A percentile compares a stretch with the other conserved stretches of the same genome.
These are phyloP conservation scores for Drosophila multiciliata DNA, from an alignment of 2,888 invertebrate species.

Conservation along the genomic window DNA sequence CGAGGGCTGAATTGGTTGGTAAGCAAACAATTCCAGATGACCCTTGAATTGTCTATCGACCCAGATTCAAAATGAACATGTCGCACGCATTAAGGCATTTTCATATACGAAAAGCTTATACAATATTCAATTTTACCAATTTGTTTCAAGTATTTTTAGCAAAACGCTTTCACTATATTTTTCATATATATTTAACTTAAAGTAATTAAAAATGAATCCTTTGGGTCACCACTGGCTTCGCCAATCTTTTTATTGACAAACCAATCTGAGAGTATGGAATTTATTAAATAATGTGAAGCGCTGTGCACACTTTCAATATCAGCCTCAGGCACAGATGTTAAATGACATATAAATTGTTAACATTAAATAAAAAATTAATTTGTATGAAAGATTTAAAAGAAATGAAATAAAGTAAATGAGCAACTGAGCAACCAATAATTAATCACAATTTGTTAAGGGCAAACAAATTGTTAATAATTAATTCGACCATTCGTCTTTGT, in stretches of 20 bases:
- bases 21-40: slow-evolving; percentile 16
- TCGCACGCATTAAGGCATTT: neutral
- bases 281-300: too few species aligned
- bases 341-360: neutral
- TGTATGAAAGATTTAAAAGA: neutral
- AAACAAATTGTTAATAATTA: neutral
- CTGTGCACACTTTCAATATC: neutral
- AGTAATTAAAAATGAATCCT: too few species aligned
- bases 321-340: neutral
- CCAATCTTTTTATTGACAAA: too few species aligned
- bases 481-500: neutral
- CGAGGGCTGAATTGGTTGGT: slow-evolving; percentile 11
- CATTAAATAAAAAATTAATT: neutral
- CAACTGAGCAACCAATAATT: neutral
- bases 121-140: neutral
- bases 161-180: neutral
- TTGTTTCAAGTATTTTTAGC: neutral
- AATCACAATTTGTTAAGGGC: neutral
- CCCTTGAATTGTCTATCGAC: slow-evolving; percentile 19
- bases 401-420: neutral
- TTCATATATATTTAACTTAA: neutral
- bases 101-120: neutral
- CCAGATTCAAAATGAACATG: slow-evolving; percentile 1
- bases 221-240: too few species aligned
- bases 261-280: too few species aligned